Conservation (phyloP, 2,888 invertebrate species). For the Trissoscelio sp. region DNA sequence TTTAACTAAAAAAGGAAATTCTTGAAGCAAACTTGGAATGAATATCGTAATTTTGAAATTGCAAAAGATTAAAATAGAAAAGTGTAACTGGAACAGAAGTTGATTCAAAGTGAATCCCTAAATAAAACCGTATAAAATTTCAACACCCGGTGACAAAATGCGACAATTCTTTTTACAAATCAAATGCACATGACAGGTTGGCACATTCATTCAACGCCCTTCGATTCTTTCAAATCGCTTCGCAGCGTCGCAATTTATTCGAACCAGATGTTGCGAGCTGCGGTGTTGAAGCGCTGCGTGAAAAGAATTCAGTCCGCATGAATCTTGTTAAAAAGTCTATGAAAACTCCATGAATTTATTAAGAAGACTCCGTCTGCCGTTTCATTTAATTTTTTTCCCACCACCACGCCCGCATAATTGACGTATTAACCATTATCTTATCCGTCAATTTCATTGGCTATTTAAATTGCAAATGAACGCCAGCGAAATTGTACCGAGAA, state of each 20-base stretch:
- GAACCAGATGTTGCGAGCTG: constrained; percentile 62
- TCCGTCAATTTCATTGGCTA: not conserved
- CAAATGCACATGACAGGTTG: constrained; percentile 59
- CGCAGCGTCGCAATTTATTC: constrained; percentile 64
- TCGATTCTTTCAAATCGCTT: constrained; percentile 65
- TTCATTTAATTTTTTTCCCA: constrained; percentile 9
- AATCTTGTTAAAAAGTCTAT: constrained; percentile 65
- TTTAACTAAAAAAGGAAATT: too few species aligned
- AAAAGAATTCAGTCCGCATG: constrained; percentile 58
- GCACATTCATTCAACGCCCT: constrained; percentile 62
- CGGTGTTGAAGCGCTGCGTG: constrained; percentile 54
- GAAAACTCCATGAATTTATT: constrained; percentile 60
- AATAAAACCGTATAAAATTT: constrained; percentile 34
- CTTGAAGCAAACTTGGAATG: too few species aligned
- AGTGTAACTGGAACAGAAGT: constrained; percentile 9
- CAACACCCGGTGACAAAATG: constrained; percentile 20
- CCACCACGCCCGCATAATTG: not conserved
- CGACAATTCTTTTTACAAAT: constrained; percentile 54
- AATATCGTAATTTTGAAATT: too few species aligned
- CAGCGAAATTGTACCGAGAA: not conserved
- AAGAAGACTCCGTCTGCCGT: constrained; percentile 2
- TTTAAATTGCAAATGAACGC: constrained; percentile 16
- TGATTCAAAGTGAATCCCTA: constrained; percentile 13
- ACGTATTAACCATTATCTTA: not conserved
- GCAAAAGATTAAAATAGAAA: not conserved